A percentile compares a stretch with the other conserved stretches of the same genome.
phyloP scores from a whole-genome alignment of 2,888 invertebrate genomes.

The Chrysopilus asiliformis region DNA sequence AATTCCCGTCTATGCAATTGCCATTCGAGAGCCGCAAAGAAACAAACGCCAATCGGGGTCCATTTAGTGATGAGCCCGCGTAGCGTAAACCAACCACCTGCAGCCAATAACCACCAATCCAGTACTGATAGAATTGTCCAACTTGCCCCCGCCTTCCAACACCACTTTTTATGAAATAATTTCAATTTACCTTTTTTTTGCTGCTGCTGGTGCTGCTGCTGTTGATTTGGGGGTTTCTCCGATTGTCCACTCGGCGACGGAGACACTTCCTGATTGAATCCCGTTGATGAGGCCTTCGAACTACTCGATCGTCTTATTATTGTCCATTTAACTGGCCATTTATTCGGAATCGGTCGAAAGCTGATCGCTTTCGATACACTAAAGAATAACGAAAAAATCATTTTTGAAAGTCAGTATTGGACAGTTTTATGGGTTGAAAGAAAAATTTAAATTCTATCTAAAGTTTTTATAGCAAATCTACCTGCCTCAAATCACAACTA shows the following conservation, averaged over 20 bases:
- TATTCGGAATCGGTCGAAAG: constrained; percentile 22
- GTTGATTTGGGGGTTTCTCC: not conserved
- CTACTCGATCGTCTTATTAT: constrained; percentile 20
- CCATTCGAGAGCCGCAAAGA: constrained; percentile 45
- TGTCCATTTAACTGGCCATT: constrained; percentile 22
- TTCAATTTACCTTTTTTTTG: constrained; percentile 19
- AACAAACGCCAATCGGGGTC: constrained; percentile 53
- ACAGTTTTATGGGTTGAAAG: too few species aligned
- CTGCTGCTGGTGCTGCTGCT: not conserved
- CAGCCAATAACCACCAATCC: constrained; percentile 21
- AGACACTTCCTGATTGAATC: too few species aligned
- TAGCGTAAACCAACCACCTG: constrained; percentile 44
- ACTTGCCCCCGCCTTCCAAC: constrained; percentile 17
- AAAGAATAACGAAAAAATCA: too few species aligned
- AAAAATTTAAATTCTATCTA: too few species aligned
- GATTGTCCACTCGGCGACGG: too few species aligned
- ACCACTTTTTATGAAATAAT: constrained; percentile 18
- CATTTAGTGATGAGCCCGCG: constrained; percentile 50
- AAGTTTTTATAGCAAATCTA: too few species aligned
- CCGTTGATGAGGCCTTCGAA: too few species aligned
- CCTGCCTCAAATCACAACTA: too few species aligned
- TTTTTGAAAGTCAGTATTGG: too few species aligned
- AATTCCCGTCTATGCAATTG: constrained; percentile 27
- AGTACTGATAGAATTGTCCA: constrained; percentile 19
- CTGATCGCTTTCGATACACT: constrained; percentile 26